A percentile compares a stretch with the other conserved stretches of the same genome.
Evolutionary conservation across 1,140 invertebrate genomes (phyloP).

Genomic region (Teleogryllus occipitalis): DNA sequence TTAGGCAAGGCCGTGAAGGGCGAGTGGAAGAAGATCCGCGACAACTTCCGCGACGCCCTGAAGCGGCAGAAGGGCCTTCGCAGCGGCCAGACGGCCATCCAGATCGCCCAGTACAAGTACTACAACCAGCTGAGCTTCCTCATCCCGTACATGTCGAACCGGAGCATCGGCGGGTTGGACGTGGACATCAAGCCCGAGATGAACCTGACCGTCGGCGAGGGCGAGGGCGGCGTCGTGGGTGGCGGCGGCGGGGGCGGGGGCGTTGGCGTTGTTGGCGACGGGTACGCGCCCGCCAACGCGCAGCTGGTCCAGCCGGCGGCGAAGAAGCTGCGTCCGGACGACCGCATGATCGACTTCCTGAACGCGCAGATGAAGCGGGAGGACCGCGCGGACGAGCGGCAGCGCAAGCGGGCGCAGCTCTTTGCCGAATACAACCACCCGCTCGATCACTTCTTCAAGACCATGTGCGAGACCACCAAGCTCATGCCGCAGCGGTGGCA

Average conservation of each 20-base stretch:
- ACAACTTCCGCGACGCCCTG: background rate
- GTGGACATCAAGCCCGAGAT: background rate
- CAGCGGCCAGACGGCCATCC: background rate
- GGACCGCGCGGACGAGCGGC: background rate
- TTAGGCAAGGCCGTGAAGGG: background rate
- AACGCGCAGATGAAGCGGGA: background rate
- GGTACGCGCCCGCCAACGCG: background rate
- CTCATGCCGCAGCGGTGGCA: background rate
- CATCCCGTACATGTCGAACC: background rate
- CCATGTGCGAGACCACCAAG: background rate
- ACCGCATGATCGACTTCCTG: background rate
- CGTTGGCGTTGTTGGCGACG: too few species aligned
- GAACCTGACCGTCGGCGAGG: background rate
- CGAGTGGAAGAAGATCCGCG: background rate
- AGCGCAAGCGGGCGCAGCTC: background rate
- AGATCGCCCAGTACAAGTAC: background rate
- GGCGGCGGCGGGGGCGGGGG: too few species aligned
- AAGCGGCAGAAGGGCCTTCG: background rate
- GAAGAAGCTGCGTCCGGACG: background rate
- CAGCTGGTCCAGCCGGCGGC: background rate
- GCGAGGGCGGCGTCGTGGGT: too few species aligned
- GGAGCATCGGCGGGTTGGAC: background rate
- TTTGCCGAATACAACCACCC: background rate
- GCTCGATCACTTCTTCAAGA: background rate
- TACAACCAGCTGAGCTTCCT: background rate